Conservation (phyloP, 37 sponge, comb jelly and placozoan species). For the Mnemiopsis leidyi region DNA sequence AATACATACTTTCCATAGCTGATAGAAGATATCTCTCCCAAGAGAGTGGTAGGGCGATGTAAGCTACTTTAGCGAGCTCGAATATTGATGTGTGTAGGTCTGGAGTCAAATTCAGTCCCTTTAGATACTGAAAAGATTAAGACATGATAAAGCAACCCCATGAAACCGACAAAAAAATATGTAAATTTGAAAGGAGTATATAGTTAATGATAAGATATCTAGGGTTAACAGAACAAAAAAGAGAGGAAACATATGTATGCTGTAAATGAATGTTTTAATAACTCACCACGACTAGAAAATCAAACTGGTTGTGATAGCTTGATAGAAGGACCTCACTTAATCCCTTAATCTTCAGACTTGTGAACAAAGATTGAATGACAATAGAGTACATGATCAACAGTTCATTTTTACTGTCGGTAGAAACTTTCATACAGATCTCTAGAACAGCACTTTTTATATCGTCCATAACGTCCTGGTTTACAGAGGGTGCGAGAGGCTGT, state of each 20-base stretch:
- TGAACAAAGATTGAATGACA: slow-evolving; percentile 25
- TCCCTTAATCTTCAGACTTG: not conserved
- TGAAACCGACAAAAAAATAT: not conserved
- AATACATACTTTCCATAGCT: not conserved
- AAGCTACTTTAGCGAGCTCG: slow-evolving; percentile 43
- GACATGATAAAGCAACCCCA: not conserved
- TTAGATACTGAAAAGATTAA: not conserved
- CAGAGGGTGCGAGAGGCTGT: not conserved
- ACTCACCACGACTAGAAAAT: slow-evolving; percentile 10
- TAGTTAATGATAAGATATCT: too few relatives aligned
- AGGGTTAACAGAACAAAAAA: too few relatives aligned
- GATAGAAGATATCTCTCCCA: not conserved
- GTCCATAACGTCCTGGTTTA: not conserved
- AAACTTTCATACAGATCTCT: slow-evolving; percentile 14
- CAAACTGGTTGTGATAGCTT: not conserved
- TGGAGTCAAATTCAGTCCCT: not conserved
- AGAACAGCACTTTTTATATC: not conserved
- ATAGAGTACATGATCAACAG: not conserved
- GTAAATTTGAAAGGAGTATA: not conserved
- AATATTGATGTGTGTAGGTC: not conserved
- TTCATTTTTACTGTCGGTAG: not conserved
- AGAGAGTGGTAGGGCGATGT: not conserved
- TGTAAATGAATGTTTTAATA: too few relatives aligned
- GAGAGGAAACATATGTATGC: too few relatives aligned
- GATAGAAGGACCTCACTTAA: not conserved